A percentile compares a stretch with the other conserved stretches of the same genome.
These are phyloP conservation scores for Leucophenga montana DNA, from an alignment of 2,888 invertebrate species.

Conservation along the genomic window DNA sequence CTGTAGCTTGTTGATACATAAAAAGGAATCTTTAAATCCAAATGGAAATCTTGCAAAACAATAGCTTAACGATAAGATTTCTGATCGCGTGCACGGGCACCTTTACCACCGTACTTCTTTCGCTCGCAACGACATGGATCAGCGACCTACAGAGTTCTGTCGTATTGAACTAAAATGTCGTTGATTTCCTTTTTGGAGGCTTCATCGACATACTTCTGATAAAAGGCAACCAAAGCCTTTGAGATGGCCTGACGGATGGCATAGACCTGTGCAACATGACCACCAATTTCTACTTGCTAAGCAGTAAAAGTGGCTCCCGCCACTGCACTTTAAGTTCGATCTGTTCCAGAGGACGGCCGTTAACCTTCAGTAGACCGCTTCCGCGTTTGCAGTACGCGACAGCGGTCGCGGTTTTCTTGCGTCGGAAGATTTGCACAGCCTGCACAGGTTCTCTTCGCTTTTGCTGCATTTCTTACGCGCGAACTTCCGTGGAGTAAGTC, in stretches of 20 bases:
- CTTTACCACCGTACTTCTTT: slow-evolving; percentile 99
- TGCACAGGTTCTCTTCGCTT: slow-evolving; percentile 90
- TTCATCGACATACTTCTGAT: slow-evolving; percentile 99
- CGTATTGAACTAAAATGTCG: slow-evolving; percentile 97
- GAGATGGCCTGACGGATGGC: slow-evolving; percentile 99
- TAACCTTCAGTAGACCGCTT: slow-evolving; percentile 93
- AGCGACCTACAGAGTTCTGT: slow-evolving; percentile 96
- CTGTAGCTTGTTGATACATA: no score
- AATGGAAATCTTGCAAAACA: slow-evolving; percentile 52
- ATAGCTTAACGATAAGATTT: slow-evolving; percentile 98
- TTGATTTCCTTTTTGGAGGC: slow-evolving; percentile 99
- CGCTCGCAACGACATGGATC: slow-evolving; percentile 99
- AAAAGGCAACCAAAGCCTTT: slow-evolving; percentile 97
- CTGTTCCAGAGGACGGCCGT: slow-evolving; percentile 96
- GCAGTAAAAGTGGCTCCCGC: slow-evolving; percentile 89
- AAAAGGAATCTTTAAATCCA: slow-evolving; percentile 54
- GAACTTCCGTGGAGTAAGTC: no score
- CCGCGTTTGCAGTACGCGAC: slow-evolving; percentile 99
- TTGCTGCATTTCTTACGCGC: no score
- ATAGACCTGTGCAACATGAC: slow-evolving; percentile 98
- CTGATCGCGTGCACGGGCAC: slow-evolving; percentile 99
- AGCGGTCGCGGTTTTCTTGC: slow-evolving; percentile 99
- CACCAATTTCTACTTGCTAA: slow-evolving; percentile 93
- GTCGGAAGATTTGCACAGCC: slow-evolving; percentile 97
- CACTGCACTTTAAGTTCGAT: slow-evolving; percentile 96